Evolutionary conservation across 2,797 vertebrate species (phyloP), one percentile per base, ranked within the genome.

Genomic region (Sebastes elongatus): DNA sequence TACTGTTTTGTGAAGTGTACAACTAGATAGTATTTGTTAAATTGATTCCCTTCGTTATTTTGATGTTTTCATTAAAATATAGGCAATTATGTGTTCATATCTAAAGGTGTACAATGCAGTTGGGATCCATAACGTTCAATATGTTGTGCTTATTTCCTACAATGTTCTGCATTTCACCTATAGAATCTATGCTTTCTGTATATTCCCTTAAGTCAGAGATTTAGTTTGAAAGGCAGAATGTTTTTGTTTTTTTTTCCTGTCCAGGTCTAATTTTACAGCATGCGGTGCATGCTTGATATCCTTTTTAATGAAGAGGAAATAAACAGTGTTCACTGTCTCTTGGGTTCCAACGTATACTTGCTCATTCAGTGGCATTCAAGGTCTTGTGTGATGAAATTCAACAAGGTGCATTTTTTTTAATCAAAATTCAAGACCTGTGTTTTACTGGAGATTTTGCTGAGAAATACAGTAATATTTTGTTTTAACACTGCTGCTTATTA

Each of bases 231-330:
- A 55, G 8, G 53, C 23, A 78, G 64, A 78, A 4, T 38, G 22
- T 27, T 25, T 25, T 25, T 27, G 5, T 28, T 30, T 20, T 61
- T 75, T 35, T 57, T 11, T 52, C 23, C 52, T 85, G 56, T 55
- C 61, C 49, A 20, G 8, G n/a, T 86, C 52, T 83, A 32, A 81
- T 80, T 87, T 82, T 52, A 64, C 60, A 80, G 72, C 82, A 69
- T 76, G 71, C 35, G 18, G 56, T 77, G 64, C 76, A 83, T 85
- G 59, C 71, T 78, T 32, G 28, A 74, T 83, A 73, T 79, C 33
- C 33, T 82, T 89, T 80, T 83, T 84, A 77, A 84, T 84, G 68
- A 76, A 83, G 65, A 57, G 55, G 46, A 79, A 87, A 79, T 83
- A 79, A 87, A 84, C 57, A 53, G 23, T 60, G 16, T 74, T 80